Conservation (phyloP, 2,888 invertebrate genomes). For the Acrobasis suavella region DNA sequence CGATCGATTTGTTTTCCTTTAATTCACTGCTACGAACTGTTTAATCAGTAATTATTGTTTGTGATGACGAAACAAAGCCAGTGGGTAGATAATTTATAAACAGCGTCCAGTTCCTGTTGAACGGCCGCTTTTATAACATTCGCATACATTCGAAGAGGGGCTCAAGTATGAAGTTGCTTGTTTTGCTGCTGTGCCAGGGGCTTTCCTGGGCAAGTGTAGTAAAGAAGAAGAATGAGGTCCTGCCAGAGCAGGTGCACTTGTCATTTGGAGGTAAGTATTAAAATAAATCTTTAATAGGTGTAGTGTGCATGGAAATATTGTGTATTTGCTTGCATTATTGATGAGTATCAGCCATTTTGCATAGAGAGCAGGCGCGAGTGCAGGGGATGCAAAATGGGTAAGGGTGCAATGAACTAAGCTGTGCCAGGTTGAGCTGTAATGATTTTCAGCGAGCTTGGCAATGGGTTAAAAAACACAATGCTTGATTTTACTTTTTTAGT, state of each 20-base stretch:
- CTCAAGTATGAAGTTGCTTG: slow-evolving; percentile 36
- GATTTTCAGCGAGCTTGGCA: neutral
- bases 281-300: neutral
- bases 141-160: neutral
- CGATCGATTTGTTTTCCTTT: neutral
- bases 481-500: too few species aligned
- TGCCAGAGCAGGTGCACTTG: slow-evolving; percentile 36
- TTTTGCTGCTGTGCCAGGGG: slow-evolving; percentile 39
- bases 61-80: slow-evolving; percentile 19
- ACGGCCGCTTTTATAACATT: neutral
- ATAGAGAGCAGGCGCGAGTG: neutral
- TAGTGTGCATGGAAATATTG: neutral
- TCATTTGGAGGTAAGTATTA: slow-evolving; percentile 28
- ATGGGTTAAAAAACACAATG: neutral
- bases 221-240: slow-evolving; percentile 8
- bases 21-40: neutral
- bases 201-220: slow-evolving; percentile 28
- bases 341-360: neutral
- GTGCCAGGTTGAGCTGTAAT: neutral
- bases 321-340: neutral
- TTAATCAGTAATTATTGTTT: slow-evolving; percentile 14
- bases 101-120: neutral
- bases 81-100: neutral
- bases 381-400: neutral
- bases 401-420: neutral